Percentiles rank a stretch among this genome's conserved stretches.
Conservation (phyloP, 2,113 vertebrate species). For the Archocentrus centrarchus region DNA sequence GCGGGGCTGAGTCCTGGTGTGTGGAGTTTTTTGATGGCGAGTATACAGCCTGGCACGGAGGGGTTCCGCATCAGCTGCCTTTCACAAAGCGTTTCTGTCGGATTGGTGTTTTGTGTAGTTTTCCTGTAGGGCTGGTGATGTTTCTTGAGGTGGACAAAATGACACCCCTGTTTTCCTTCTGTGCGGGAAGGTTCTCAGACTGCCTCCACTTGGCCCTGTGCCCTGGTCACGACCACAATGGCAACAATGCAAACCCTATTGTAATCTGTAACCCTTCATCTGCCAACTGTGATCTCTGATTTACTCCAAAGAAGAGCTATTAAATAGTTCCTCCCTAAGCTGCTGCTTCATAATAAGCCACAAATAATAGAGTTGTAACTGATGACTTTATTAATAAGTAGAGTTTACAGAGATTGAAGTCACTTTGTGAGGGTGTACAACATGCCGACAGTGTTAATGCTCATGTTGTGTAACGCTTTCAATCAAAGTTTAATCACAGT, state of each 20-base stretch:
- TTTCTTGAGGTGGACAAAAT: slow-evolving; percentile 86
- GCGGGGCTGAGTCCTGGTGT: slow-evolving; percentile 83
- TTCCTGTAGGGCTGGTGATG: slow-evolving; percentile 82
- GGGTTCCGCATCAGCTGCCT: slow-evolving; percentile 68
- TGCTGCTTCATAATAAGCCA: neutral
- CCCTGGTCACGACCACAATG: slow-evolving; percentile 81
- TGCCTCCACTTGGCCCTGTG: slow-evolving; percentile 78
- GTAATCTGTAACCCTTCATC: slow-evolving; percentile 70
- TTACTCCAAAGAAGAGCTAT: neutral
- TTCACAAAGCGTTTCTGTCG: slow-evolving; percentile 67
- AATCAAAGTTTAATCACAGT: neutral
- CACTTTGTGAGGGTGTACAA: neutral
- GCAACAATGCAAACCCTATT: slow-evolving; percentile 75
- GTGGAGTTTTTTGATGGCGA: slow-evolving; percentile 87
- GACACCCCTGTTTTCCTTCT: slow-evolving; percentile 85
- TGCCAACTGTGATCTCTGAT: slow-evolving; percentile 47
- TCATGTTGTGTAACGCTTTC: neutral
- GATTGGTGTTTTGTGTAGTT: slow-evolving; percentile 87
- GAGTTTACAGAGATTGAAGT: neutral
- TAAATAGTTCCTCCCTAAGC: neutral
- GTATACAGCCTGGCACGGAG: slow-evolving; percentile 84
- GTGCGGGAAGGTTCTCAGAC: slow-evolving; percentile 78
- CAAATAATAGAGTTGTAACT: neutral
- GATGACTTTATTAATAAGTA: neutral
- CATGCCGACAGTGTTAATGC: neutral